A percentile compares a stretch with the other conserved stretches of the same genome.
These are phyloP conservation scores for Drosophila erecta DNA, from an alignment of 1,140 invertebrate species.

Conservation along the genomic window DNA sequence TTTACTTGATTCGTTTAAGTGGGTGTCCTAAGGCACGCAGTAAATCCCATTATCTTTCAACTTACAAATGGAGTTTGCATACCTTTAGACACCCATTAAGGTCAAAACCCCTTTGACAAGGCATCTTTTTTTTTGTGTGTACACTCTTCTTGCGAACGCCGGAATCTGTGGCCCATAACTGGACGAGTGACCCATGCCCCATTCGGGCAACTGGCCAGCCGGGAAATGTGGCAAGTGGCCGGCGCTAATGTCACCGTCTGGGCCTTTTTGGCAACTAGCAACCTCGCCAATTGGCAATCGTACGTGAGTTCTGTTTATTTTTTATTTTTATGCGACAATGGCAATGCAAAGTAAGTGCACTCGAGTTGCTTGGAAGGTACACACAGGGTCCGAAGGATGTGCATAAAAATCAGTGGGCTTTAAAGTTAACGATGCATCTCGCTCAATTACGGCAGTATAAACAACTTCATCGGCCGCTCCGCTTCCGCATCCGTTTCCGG, in stretches of 20 bases:
- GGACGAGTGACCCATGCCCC: conserved; percentile 29
- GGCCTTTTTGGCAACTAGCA: conserved; percentile 51
- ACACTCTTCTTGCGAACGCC: conserved; percentile 11
- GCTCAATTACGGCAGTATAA: conserved; percentile 64
- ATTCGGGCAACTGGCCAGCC: conserved; percentile 63
- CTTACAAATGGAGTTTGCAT: no score
- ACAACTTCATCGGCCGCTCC: conserved; percentile 46
- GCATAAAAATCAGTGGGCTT: conserved; percentile 83
- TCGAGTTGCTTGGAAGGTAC: conserved; percentile 47
- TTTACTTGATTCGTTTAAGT: no score
- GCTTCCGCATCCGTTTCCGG: conserved; percentile 39
- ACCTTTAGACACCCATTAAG: no score
- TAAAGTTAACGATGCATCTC: conserved; percentile 71
- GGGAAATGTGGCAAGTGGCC: conserved; percentile 37
- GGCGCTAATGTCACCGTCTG: conserved; percentile 71
- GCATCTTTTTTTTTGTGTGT: background rate
- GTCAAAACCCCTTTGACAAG: no score
- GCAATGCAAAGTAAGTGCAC: conserved; percentile 81
- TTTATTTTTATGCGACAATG: conserved; percentile 81
- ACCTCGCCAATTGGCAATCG: conserved; percentile 21
- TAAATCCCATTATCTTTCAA: background rate
- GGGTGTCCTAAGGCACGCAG: no score
- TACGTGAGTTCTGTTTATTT: conserved; percentile 41
- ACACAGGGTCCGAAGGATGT: conserved; percentile 21
- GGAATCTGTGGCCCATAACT: conserved; percentile 47